phyloP scores from a whole-genome alignment of 2,888 invertebrate genomes.

The Campopleginae sp. region DNA sequence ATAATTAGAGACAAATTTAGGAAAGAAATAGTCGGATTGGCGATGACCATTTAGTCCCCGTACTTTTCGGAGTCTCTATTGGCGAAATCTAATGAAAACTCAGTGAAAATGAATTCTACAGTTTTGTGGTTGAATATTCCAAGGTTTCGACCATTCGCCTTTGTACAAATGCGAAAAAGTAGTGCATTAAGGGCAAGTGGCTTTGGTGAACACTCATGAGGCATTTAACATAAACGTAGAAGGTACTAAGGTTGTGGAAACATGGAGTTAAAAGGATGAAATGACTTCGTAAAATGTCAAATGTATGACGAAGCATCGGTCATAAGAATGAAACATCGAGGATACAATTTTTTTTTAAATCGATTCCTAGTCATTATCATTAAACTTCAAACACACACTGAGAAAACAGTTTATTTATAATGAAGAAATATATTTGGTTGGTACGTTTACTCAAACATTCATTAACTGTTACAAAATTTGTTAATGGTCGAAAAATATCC shows the following conservation, averaged over 20 bases:
- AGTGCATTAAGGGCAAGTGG: not conserved
- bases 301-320: not conserved
- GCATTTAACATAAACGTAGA: not conserved
- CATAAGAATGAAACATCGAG: not conserved
- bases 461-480: too few species aligned
- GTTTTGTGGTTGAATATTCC: not conserved
- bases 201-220: not conserved
- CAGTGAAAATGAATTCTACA: not conserved
- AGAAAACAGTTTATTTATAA: too few species aligned
- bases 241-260: not conserved
- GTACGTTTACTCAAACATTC: too few species aligned
- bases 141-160: not conserved
- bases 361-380: too few species aligned
- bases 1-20: too few species aligned
- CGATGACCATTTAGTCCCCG: not conserved
- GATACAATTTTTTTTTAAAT: too few species aligned
- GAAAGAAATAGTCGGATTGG: not conserved
- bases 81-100: not conserved
- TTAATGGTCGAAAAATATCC: too few species aligned
- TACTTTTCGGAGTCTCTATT: not conserved
- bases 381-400: too few species aligned
- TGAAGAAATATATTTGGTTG: too few species aligned
- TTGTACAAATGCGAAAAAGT: not conserved
- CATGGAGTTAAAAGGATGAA: not conserved
- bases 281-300: not conserved